These are phyloP conservation scores for Tachina grossa DNA, from an alignment of 2,888 invertebrate species.

Conservation along the genomic window DNA sequence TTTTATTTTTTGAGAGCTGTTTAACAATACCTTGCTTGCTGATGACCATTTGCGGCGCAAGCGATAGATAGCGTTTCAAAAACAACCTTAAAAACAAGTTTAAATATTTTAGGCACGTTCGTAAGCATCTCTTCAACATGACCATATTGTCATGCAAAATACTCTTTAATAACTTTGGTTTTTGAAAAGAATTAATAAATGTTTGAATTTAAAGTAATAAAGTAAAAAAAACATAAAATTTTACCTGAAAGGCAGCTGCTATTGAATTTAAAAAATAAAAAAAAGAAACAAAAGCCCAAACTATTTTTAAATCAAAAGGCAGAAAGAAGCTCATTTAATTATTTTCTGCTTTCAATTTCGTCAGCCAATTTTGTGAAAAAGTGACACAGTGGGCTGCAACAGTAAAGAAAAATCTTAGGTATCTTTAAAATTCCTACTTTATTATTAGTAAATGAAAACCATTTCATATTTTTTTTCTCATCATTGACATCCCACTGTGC, in stretches of 20 bases:
- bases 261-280: constrained; percentile 1
- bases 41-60: too few species aligned
- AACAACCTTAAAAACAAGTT: constrained; percentile 7
- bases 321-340: background rate
- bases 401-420: background rate
- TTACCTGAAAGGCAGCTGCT: constrained; percentile 4
- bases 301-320: background rate
- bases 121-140: constrained; percentile 19
- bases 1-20: background rate
- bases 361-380: background rate
- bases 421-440: too few species aligned
- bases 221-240: background rate
- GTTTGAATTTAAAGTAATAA: constrained; percentile 12
- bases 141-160: constrained; percentile 44
- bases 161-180: background rate
- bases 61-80: background rate
- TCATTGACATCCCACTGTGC: background rate
- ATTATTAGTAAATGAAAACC: too few species aligned
- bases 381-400: background rate
- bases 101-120: constrained; percentile 67
- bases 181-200: background rate
- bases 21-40: background rate
- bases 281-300: background rate
- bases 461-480: background rate
- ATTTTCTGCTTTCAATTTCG: background rate